A percentile compares a stretch with the other conserved stretches of the same genome.
Conservation (phyloP, 1,140 invertebrate species). For the Drosophila novamexicana region DNA sequence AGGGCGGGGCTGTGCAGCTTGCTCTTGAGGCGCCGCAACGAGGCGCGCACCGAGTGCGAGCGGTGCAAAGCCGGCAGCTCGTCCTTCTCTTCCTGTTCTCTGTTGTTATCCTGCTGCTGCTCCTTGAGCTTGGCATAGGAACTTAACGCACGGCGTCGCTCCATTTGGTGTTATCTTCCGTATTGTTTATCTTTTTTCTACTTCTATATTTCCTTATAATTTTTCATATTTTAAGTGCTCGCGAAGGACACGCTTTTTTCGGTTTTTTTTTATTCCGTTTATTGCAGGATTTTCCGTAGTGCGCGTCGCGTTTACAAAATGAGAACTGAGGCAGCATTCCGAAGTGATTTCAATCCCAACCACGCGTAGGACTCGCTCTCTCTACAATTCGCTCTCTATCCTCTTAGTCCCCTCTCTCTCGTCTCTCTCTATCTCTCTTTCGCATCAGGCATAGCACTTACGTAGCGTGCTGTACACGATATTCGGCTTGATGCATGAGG, state of each 20-base stretch:
- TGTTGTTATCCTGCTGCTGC: conserved; percentile 27
- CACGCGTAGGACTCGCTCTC: conserved; percentile 11
- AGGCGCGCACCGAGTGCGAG: conserved; percentile 89
- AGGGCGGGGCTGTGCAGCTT: conserved; percentile 71
- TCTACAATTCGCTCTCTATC: conserved; percentile 4
- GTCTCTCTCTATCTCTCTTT: conserved; percentile 10
- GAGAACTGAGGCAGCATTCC: conserved; percentile 51
- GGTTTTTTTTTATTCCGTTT: conserved; percentile 23
- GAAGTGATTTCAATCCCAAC: conserved; percentile 55
- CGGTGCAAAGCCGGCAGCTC: conserved; percentile 85
- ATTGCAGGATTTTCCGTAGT: conserved; percentile 53
- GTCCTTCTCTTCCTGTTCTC: conserved; percentile 66
- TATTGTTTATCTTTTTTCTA: conserved; percentile 22
- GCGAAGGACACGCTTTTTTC: conserved; percentile 2
- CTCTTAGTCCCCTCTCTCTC: conserved; percentile 1
- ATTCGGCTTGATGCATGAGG: conserved; percentile 6
- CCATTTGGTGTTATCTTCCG: conserved; percentile 49
- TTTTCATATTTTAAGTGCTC: conserved; percentile 24
- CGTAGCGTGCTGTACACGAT: conserved; percentile 33
- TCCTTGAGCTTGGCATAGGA: conserved; percentile 70
- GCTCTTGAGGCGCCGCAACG: conserved; percentile 87
- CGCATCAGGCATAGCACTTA: conserved; percentile 1
- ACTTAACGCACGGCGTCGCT: conserved; percentile 66
- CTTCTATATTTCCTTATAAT: conserved; percentile 6
- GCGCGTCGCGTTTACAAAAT: conserved; percentile 57